These are phyloP conservation scores for Budorcas taxicolor DNA, from an alignment of 2,113 vertebrate species.

Conservation along the genomic window DNA sequence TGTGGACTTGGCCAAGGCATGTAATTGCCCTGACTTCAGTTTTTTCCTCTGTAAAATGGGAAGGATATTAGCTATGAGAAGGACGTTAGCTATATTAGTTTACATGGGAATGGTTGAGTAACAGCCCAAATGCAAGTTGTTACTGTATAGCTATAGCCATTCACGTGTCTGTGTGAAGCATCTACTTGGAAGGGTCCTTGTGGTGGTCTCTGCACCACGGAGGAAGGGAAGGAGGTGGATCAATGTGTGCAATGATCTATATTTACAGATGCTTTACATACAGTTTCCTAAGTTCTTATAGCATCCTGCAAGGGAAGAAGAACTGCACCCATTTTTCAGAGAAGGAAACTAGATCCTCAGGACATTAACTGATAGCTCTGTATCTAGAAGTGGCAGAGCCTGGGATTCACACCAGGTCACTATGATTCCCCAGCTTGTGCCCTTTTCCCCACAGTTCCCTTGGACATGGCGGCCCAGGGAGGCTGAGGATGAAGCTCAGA, in stretches of 20 bases:
- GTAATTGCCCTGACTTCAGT: neutral
- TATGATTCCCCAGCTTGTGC: neutral
- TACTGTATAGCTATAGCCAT: too few species aligned
- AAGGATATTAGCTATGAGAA: neutral
- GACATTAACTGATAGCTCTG: neutral
- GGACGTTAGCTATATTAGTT: neutral
- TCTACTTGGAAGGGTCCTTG: neutral
- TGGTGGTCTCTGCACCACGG: rapidly evolving
- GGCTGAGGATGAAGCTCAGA: neutral
- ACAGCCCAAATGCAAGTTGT: neutral
- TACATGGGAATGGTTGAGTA: neutral
- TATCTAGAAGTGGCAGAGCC: too few species aligned
- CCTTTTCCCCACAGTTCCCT: neutral
- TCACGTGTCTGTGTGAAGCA: neutral
- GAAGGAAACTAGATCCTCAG: neutral
- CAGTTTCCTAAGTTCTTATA: neutral
- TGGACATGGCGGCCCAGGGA: neutral
- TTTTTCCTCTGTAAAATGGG: neutral
- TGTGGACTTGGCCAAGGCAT: neutral
- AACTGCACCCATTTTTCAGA: neutral
- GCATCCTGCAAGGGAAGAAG: neutral
- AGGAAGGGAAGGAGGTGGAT: neutral
- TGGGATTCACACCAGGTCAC: neutral
- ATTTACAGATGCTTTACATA: neutral
- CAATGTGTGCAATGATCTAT: rapidly evolving